Evolutionary conservation across 2,113 vertebrate species (phyloP).

Genomic region (Montifringilla adamsi): DNA sequence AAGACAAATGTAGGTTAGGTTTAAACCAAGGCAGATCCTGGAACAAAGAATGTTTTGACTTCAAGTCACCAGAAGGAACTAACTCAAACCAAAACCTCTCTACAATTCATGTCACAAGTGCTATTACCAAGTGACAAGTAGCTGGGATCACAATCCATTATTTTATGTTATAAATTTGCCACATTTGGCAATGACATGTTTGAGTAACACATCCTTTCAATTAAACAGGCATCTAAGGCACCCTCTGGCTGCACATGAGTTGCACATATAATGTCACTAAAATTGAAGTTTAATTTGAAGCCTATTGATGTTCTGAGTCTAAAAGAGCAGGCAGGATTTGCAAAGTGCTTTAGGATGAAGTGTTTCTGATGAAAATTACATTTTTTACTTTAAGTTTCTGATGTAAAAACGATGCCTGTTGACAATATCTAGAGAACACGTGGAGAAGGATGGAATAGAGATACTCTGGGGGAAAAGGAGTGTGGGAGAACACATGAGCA

Average conservation of each 20-base stretch:
- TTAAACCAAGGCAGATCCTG: not conserved
- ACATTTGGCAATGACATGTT: not conserved
- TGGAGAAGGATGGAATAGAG: not conserved
- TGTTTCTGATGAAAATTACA: not conserved
- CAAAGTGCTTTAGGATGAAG: not conserved
- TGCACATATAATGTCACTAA: not conserved
- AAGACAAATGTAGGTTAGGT: not conserved
- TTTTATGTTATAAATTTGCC: not conserved
- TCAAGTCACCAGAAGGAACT: not conserved
- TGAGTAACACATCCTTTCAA: not conserved
- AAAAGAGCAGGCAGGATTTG: not conserved
- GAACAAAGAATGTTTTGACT: not conserved
- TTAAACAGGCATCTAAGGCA: not conserved
- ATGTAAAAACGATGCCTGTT: not conserved
- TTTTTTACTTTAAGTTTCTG: not conserved
- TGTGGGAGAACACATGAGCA: not conserved
- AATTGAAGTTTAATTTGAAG: conserved; percentile 11
- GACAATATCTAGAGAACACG: not conserved
- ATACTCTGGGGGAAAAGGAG: not conserved
- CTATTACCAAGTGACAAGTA: not conserved
- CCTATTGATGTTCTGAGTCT: not conserved
- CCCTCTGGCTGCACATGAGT: not conserved
- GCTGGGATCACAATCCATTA: not conserved
- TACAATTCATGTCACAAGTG: not conserved
- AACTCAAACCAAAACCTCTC: not conserved